Conservation (phyloP, 2,888 invertebrate species). For the Microctonus hyperodae region DNA sequence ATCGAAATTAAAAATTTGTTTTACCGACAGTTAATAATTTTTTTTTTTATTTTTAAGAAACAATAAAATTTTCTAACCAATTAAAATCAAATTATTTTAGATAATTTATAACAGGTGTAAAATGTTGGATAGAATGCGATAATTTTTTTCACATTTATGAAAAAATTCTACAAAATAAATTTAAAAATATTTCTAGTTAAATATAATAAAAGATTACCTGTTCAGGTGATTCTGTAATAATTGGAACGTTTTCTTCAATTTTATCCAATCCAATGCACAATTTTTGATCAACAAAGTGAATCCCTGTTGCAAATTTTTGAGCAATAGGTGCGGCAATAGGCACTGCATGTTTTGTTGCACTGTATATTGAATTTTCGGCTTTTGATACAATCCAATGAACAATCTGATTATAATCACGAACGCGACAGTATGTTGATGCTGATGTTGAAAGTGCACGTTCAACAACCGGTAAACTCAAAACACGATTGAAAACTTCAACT, state of each 20-base stretch:
- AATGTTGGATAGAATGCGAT: no score
- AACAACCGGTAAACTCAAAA: slow-evolving; percentile 53
- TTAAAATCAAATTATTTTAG: no score
- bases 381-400: slow-evolving; percentile 71
- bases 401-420: slow-evolving; percentile 53
- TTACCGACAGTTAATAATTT: no score
- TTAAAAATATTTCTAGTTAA: background rate
- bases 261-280: slow-evolving; percentile 73
- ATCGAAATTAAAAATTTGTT: no score
- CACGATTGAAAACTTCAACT: slow-evolving; percentile 53
- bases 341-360: slow-evolving; percentile 64
- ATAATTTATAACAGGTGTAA: no score
- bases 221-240: slow-evolving; percentile 71
- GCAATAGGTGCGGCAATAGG: slow-evolving; percentile 70
- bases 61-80: no score
- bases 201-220: slow-evolving; percentile 42
- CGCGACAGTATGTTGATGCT: slow-evolving; percentile 50
- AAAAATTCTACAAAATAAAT: no score
- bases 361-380: slow-evolving; percentile 66
- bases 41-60: no score
- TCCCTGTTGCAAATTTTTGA: slow-evolving; percentile 66
- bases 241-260: slow-evolving; percentile 72
- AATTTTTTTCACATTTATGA: no score
- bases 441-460: slow-evolving; percentile 54
- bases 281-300: slow-evolving; percentile 70